Base-by-base conservation (phyloP, 2,888 invertebrate species). In the Aphidoletes aphidimyza region DNA sequence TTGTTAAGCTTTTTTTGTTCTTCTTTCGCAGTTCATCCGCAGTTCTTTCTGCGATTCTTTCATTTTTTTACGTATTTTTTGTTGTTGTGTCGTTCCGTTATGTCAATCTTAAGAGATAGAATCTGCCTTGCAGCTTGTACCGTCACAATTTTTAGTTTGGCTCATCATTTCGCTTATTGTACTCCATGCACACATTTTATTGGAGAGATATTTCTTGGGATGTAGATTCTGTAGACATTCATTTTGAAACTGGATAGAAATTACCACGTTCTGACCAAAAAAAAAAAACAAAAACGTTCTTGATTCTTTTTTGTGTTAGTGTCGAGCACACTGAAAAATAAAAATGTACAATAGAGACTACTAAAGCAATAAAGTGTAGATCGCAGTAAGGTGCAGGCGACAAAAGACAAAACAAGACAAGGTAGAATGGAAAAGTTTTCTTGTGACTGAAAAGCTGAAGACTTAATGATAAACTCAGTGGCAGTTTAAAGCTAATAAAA, bases 401-500 rank as follows among this genome's bases (percentile, higher is more conserved):
- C 69, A 69, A 69, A 9, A 69, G 17, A 69, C 11, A 30, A 34
- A 69, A 34, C 69, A n/a, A n/a, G 30, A 69, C 14, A 34, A 69
- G 69, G n/a, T 30, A 69, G 30, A 30, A 30, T 34, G 69, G n/a
- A 69, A 69, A 69, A 69, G 1, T 14, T 69, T 26, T 14, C 34
- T 69, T 34, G 34, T 69, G 14, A 9, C 30, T 30, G 11, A 30
- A 14, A 30, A 69, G 17, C 34, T 69, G 69, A 69, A 69, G 69
- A 69, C 26, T 69, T 69, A 30, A 69, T 69, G 69, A 69, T 69
- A 69, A 30, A 34, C 69, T 69, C 34, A 14, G 34, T 69, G 11
- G 69, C 69, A 69, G 69, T 69, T 69, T 69, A 69, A 69, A 69
- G 69, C 69, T 69, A 34, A 69, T 69, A 69, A 26, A 69, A 69